A percentile compares a stretch with the other conserved stretches of the same genome.
phyloP scores from a whole-genome alignment of 2,888 invertebrate genomes.

The Periphyllus acericola region DNA sequence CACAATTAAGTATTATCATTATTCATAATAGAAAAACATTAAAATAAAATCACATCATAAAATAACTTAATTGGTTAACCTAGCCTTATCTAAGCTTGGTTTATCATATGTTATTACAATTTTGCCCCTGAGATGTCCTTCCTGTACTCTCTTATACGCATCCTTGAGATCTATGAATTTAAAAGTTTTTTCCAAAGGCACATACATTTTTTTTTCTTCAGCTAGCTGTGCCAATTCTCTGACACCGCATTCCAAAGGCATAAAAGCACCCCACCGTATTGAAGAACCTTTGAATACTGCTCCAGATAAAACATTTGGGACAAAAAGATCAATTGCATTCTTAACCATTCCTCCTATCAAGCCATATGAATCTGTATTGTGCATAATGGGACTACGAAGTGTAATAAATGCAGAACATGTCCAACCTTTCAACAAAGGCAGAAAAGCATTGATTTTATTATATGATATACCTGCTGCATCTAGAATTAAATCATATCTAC shows the following conservation, averaged over 20 bases:
- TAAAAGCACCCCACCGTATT: conserved; percentile 84
- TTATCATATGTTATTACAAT: conserved; percentile 70
- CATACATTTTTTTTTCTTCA: conserved; percentile 73
- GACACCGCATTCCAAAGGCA: conserved; percentile 77
- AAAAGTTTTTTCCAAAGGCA: conserved; percentile 75
- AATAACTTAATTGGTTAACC: conserved; percentile 25
- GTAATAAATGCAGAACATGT: conserved; percentile 79
- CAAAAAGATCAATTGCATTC: conserved; percentile 72
- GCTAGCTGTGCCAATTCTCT: conserved; percentile 76
- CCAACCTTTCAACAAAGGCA: conserved; percentile 70
- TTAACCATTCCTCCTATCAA: conserved; percentile 73
- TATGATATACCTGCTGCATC: conserved; percentile 83
- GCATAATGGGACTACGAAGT: conserved; percentile 82
- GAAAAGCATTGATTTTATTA: conserved; percentile 69
- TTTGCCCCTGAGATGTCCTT: conserved; percentile 83
- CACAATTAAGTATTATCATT: background rate
- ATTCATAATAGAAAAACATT: background rate
- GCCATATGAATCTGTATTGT: conserved; percentile 83
- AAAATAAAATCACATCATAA: background rate
- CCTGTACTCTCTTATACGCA: conserved; percentile 75
- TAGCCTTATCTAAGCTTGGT: conserved; percentile 44
- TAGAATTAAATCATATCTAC: conserved; percentile 82
- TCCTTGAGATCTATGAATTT: conserved; percentile 76
- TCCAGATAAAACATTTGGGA: conserved; percentile 70
- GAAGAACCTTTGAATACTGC: conserved; percentile 66